phyloP scores from a whole-genome alignment of 2,113 vertebrate genomes.

The Origma solitaria region DNA sequence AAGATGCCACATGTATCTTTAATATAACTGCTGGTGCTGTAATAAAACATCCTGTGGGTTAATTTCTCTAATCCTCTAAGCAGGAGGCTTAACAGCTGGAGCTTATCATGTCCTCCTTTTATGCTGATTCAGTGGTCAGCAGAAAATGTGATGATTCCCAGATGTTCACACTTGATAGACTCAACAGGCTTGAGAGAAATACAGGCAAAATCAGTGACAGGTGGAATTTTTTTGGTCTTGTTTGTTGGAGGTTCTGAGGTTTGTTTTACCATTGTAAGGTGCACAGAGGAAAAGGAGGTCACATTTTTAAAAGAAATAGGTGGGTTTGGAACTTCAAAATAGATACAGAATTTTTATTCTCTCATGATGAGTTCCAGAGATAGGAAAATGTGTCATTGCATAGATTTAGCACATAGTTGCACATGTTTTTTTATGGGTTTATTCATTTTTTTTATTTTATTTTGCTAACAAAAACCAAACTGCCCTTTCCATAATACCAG shows the following conservation, averaged over 20 bases:
- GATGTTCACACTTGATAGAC: conserved; percentile 44
- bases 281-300: neutral
- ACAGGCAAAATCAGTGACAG: neutral
- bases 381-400: neutral
- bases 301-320: neutral
- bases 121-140: conserved; percentile 50
- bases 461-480: neutral
- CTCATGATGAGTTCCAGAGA: neutral
- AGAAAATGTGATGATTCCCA: conserved; percentile 60
- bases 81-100: conserved; percentile 52
- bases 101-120: conserved; percentile 46
- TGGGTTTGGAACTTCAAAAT: neutral
- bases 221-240: neutral
- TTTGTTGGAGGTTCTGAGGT: neutral
- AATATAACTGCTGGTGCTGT: neutral
- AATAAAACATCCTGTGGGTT: conserved; percentile 12
- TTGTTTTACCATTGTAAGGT: neutral
- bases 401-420: neutral
- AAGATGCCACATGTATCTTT: neutral
- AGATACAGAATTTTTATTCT: neutral
- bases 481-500: neutral
- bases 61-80: conserved; percentile 50
- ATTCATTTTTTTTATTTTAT: neutral
- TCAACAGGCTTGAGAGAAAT: conserved; percentile 32
- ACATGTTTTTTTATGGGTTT: neutral